Percentiles rank a stretch among this genome's conserved stretches.
Conservation (phyloP, 2,113 vertebrate genomes). For the Sapayoa aenigma region DNA sequence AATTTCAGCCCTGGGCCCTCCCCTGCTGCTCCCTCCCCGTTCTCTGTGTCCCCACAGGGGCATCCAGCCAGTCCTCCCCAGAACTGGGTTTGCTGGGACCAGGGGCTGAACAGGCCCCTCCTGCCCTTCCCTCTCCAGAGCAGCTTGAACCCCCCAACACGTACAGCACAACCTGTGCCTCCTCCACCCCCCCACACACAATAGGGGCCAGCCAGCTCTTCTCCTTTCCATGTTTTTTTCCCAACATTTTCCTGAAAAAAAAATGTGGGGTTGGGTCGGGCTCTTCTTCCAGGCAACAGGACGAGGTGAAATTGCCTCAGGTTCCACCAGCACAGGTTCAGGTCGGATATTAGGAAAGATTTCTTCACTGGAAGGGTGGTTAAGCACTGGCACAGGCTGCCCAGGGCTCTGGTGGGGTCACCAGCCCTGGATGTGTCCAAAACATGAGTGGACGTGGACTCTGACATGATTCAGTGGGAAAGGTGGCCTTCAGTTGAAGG, state of each 20-base stretch:
- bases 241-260: not conserved
- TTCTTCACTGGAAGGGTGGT: too few relatives aligned
- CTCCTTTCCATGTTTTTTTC: not conserved
- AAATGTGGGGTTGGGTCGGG: rapidly evolving
- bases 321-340: not conserved
- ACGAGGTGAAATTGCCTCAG: not conserved
- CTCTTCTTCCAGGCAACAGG: not conserved
- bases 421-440: not conserved
- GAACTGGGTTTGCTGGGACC: not conserved
- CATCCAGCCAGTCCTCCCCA: not conserved
- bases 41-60: not conserved
- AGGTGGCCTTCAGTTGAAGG: not conserved
- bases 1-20: not conserved
- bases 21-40: not conserved
- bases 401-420: not conserved
- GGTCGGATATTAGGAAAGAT: not conserved
- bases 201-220: not conserved
- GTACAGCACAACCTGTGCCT: not conserved
- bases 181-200: not conserved
- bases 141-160: not conserved
- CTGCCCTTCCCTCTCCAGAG: not conserved
- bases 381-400: not conserved
- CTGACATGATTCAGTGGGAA: not conserved
- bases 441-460: not conserved
- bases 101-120: not conserved